These are phyloP conservation scores for Pristiophorus japonicus DNA, from an alignment of 2,113 vertebrate species.

Conservation along the genomic window DNA sequence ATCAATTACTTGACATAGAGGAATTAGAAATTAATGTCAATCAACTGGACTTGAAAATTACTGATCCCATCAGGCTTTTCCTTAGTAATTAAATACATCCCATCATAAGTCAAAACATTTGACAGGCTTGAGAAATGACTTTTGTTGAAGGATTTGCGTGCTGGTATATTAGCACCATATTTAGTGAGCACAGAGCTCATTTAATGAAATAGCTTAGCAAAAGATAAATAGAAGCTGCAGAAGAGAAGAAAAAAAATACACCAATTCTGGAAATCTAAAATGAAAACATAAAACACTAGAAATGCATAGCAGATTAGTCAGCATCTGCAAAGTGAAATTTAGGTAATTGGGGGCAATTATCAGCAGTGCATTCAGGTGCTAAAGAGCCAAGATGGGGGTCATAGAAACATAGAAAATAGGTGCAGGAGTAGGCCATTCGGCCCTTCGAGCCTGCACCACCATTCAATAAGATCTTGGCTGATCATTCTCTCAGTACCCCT, in stretches of 20 bases:
- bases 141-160: not conserved
- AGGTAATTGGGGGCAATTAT: no score
- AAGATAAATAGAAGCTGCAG: not conserved
- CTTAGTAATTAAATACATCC: slow-evolving; percentile 4
- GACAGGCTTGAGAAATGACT: no score
- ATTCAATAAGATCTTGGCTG: no score
- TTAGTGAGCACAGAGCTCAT: not conserved
- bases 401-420: no score
- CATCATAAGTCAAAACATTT: not conserved
- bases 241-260: not conserved
- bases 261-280: not conserved
- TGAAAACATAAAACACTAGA: not conserved
- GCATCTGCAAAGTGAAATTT: not conserved
- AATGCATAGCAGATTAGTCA: not conserved
- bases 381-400: no score
- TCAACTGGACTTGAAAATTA: not conserved
- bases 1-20: not conserved
- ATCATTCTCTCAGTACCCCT: no score
- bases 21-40: not conserved
- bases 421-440: no score
- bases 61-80: not conserved
- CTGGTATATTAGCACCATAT: not conserved
- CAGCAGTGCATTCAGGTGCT: no score
- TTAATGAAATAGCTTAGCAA: not conserved
- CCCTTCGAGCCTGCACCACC: no score